Evolutionary conservation across 2,888 invertebrate species (phyloP).

Genomic region (Caenorhabditis doughertyi): DNA sequence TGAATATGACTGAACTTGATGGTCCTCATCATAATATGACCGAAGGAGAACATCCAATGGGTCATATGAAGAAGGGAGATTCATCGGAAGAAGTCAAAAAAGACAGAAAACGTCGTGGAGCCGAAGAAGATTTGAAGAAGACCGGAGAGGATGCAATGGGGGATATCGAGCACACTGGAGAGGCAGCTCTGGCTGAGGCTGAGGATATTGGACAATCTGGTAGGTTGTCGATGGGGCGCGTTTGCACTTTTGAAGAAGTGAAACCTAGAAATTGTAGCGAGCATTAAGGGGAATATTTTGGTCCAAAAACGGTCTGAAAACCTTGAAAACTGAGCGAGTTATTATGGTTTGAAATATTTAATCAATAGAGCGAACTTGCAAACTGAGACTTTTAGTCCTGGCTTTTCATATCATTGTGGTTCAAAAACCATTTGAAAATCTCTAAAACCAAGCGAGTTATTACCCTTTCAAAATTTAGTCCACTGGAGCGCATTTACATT

Average conservation of each 20-base stretch:
- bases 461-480: background rate
- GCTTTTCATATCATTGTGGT: no score
- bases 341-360: no score
- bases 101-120: slow-evolving; percentile 3
- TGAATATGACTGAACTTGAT: background rate
- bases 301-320: no score
- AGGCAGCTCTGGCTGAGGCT: background rate
- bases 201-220: no score
- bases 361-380: no score
- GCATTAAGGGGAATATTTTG: no score
- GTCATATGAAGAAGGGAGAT: slow-evolving; percentile 1
- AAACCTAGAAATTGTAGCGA: no score
- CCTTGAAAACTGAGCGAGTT: background rate
- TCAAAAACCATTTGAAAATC: background rate
- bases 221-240: background rate
- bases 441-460: background rate
- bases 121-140: background rate
- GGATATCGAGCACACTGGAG: background rate
- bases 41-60: background rate
- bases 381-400: no score
- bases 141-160: background rate
- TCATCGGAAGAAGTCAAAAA: background rate
- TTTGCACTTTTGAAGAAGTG: no score
- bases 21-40: background rate
- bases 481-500: no score